These are phyloP conservation scores for Heterocephalus glaber DNA, from an alignment of 2,113 vertebrate species.

Conservation along the genomic window DNA sequence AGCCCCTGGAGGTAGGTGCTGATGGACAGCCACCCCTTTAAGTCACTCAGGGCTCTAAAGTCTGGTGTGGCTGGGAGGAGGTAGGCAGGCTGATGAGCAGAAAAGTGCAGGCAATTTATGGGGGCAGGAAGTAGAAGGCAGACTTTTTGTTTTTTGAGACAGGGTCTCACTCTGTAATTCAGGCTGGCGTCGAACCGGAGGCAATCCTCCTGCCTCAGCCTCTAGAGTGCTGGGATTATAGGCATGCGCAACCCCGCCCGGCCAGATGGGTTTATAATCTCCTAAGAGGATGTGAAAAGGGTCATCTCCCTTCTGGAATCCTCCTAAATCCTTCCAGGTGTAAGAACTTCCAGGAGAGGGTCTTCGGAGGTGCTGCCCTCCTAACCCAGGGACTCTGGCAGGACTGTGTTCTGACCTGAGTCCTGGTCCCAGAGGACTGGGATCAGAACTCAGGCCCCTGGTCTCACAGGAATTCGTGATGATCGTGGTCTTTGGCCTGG, in stretches of 20 bases:
- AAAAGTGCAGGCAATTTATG: background rate
- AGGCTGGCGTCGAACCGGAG: background rate
- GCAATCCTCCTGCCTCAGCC: background rate
- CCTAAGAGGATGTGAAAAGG: background rate
- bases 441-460: conserved; percentile 22
- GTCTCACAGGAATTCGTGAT: conserved; percentile 94
- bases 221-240: background rate
- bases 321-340: background rate
- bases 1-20: background rate
- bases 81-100: background rate
- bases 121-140: background rate
- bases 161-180: background rate
- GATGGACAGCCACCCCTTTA: background rate
- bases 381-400: background rate
- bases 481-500: conserved; percentile 98
- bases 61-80: background rate
- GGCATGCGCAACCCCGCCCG: background rate
- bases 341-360: background rate
- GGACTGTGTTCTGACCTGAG: background rate
- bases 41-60: background rate
- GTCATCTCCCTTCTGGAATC: background rate
- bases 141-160: background rate
- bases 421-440: background rate
- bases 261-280: background rate
- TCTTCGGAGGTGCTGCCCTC: background rate